phyloP scores from a whole-genome alignment of 2,888 invertebrate genomes.

The Drosophila recens region DNA sequence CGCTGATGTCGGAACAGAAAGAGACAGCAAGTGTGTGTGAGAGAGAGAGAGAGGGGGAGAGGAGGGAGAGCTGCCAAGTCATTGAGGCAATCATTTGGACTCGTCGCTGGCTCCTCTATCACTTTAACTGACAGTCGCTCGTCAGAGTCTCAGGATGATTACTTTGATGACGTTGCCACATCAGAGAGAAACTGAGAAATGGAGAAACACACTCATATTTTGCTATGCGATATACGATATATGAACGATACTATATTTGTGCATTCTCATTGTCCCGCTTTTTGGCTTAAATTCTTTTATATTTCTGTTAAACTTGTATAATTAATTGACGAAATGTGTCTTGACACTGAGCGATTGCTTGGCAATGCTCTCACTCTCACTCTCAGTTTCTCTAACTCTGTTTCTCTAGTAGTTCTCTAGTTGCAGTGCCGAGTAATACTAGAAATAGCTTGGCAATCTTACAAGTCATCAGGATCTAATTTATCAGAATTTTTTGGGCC shows the following conservation, averaged over 20 bases:
- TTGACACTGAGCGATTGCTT: conserved; percentile 83
- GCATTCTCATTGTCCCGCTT: conserved; percentile 62
- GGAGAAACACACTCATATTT: conserved; percentile 45
- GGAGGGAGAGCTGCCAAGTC: conserved; percentile 65
- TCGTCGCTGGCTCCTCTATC: conserved; percentile 65
- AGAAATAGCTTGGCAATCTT: conserved; percentile 25
- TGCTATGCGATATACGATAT: conserved; percentile 21
- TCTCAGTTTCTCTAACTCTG: neutral
- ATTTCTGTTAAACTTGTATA: conserved; percentile 52
- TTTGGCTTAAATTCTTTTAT: conserved; percentile 21
- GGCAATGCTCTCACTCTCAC: conserved; percentile 36
- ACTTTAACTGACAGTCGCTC: conserved; percentile 77
- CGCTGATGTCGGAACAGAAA: conserved; percentile 74
- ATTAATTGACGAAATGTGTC: conserved; percentile 83
- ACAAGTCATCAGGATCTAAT: conserved; percentile 81
- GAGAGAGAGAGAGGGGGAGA: conserved; percentile 6
- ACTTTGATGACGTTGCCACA: conserved; percentile 82
- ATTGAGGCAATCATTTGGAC: conserved; percentile 80
- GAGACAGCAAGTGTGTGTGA: neutral
- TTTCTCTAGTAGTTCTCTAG: conserved; percentile 22
- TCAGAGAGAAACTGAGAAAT: conserved; percentile 25
- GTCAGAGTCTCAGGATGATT: conserved; percentile 74
- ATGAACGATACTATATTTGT: conserved; percentile 38
- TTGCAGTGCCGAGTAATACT: conserved; percentile 7
- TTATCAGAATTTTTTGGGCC: conserved; percentile 67